These are phyloP conservation scores for Linyphia triangularis DNA, from an alignment of 2,888 invertebrate genomes.

Conservation along the genomic window DNA sequence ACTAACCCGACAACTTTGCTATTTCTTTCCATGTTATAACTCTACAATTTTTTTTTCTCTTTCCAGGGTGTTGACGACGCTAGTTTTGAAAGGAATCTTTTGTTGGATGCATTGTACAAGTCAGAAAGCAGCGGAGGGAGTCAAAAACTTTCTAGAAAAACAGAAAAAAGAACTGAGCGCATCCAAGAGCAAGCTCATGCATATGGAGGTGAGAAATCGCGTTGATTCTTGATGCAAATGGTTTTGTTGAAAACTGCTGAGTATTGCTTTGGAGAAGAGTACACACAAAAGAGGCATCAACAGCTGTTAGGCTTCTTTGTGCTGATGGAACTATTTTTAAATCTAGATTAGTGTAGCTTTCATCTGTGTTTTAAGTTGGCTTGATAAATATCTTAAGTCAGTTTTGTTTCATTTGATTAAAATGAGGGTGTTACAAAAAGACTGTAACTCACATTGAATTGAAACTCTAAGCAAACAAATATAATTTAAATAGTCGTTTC, in stretches of 20 bases:
- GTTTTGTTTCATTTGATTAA: too few species aligned
- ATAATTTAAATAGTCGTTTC: too few species aligned
- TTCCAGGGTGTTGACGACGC: constrained; percentile 58
- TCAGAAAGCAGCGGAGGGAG: not conserved
- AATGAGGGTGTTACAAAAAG: too few species aligned
- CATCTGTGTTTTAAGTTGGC: too few species aligned
- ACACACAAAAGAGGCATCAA: not conserved
- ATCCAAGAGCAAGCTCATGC: constrained; percentile 60
- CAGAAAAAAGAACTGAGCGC: constrained; percentile 54
- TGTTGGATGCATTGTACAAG: constrained; percentile 60
- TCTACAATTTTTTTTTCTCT: too few species aligned
- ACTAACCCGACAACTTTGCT: too few species aligned
- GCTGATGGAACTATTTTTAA: too few species aligned
- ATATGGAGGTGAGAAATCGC: constrained; percentile 52
- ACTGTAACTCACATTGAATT: too few species aligned
- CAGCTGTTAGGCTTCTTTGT: not conserved
- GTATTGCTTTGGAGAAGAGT: not conserved
- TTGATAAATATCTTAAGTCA: too few species aligned
- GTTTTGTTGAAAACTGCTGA: not conserved
- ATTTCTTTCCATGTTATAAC: too few species aligned
- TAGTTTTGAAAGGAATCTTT: constrained; percentile 59
- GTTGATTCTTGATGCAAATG: not conserved
- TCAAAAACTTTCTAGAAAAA: constrained; percentile 27
- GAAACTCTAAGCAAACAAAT: too few species aligned
- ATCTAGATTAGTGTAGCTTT: too few species aligned